Conservation (phyloP, 2,797 vertebrate species). For the Argya squamiceps region DNA sequence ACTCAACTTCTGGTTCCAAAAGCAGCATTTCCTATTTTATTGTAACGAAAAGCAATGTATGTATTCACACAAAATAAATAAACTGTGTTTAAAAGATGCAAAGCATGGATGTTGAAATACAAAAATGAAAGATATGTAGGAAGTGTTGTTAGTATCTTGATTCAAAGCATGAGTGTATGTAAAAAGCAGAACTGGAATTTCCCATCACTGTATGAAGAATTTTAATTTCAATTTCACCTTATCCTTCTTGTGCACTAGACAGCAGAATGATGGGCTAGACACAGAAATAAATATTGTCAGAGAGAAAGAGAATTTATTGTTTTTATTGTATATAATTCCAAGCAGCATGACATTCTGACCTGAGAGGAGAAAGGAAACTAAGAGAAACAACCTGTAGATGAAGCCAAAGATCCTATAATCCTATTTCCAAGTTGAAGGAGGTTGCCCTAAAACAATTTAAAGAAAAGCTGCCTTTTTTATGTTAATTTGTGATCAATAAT, state of each 20-base stretch:
- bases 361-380: background rate
- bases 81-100: background rate
- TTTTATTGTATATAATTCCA: background rate
- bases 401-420: background rate
- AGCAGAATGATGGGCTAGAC: background rate
- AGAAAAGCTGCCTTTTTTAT: background rate
- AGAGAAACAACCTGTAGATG: background rate
- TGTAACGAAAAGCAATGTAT: rapidly evolving
- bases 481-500: background rate
- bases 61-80: background rate
- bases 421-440: background rate
- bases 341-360: background rate
- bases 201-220: background rate
- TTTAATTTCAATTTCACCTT: background rate
- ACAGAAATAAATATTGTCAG: background rate
- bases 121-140: background rate
- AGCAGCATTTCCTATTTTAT: background rate
- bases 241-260: background rate
- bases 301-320: background rate
- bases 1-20: background rate
- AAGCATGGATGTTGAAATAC: background rate
- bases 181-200: background rate
- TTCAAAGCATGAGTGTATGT: background rate
- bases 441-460: background rate
- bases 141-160: background rate